Evolutionary conservation across 2,113 vertebrate species (phyloP).

Genomic region (Gopherus flavomarginatus): DNA sequence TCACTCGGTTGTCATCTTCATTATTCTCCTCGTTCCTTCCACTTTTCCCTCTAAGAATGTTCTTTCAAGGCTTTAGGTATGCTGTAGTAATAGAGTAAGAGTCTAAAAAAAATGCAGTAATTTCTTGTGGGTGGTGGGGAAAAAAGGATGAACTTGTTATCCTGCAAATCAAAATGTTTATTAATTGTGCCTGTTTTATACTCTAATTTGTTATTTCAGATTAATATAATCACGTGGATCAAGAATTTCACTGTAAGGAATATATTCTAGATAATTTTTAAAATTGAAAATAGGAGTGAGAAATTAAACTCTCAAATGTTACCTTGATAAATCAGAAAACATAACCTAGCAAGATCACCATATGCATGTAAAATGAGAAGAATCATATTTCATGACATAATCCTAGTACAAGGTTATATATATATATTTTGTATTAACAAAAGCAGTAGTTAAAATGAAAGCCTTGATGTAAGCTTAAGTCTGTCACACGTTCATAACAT

Average conservation of each 20-base stretch:
- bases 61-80: slow-evolving; percentile 4
- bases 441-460: neutral
- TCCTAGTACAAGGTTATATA: neutral
- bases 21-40: neutral
- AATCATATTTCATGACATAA: neutral
- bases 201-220: neutral
- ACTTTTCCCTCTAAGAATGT: neutral
- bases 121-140: neutral
- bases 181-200: neutral
- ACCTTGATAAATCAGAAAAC: neutral
- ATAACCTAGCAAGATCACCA: neutral
- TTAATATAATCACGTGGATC: neutral
- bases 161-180: neutral
- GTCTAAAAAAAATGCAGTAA: neutral
- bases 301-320: neutral
- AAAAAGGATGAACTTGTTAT: neutral
- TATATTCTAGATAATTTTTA: neutral
- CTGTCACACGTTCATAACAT: neutral
- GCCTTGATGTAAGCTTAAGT: neutral
- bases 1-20: neutral
- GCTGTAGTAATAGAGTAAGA: neutral
- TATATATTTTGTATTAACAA: neutral
- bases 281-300: neutral
- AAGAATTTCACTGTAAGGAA: neutral
- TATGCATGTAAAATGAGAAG: neutral